phyloP scores from a whole-genome alignment of 1,140 invertebrate species.

The Cataglyphis hispanica region DNA sequence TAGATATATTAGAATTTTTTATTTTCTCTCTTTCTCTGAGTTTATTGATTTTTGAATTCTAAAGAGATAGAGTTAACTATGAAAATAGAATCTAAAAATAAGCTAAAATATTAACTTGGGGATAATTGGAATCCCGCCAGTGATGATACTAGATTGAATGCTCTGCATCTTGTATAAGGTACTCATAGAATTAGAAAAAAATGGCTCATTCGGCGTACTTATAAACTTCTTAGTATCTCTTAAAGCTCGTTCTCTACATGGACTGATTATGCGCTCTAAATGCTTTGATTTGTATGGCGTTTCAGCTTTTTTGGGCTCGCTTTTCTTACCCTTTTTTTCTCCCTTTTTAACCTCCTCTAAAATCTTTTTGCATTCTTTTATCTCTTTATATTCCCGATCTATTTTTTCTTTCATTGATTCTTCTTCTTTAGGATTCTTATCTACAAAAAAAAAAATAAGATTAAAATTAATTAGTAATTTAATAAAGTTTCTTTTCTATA shows the following conservation, averaged over 20 bases:
- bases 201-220: background rate
- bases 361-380: conserved; percentile 59
- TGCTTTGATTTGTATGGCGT: background rate
- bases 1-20: background rate
- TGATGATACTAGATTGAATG: background rate
- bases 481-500: background rate
- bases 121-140: background rate
- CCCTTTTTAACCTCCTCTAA: background rate
- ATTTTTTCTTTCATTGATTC: conserved; percentile 9
- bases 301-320: background rate
- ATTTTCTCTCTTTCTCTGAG: background rate
- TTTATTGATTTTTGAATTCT: background rate
- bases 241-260: conserved; percentile 13
- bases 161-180: background rate
- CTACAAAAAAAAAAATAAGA: conserved; percentile 20
- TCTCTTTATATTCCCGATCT: conserved; percentile 62
- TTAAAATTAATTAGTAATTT: conserved; percentile 4
- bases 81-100: background rate
- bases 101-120: conserved; percentile 11
- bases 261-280: background rate
- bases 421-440: background rate
- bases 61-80: background rate
- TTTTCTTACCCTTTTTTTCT: background rate
- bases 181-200: background rate
- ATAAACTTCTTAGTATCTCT: background rate